Percentiles rank a stretch among this genome's conserved stretches.
Evolutionary conservation across 2,113 vertebrate species (phyloP).

Genomic region (Catharus bicknelli): DNA sequence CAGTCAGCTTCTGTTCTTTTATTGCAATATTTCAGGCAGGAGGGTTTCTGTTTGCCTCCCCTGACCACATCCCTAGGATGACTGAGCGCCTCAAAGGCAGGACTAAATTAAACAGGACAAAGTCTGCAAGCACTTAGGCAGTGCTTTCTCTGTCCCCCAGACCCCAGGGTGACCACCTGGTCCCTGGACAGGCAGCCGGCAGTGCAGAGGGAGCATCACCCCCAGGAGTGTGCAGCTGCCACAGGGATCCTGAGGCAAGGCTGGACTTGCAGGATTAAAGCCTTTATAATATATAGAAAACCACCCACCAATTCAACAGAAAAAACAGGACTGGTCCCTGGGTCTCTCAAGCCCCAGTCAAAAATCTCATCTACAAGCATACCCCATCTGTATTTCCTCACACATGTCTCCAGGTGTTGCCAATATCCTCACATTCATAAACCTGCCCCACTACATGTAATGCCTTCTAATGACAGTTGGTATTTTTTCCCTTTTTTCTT

Average conservation of each 20-base stretch:
- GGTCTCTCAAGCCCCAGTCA: background rate
- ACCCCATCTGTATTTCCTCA: background rate
- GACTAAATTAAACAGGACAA: background rate
- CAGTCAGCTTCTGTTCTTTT: background rate
- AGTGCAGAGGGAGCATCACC: background rate
- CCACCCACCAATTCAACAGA: background rate
- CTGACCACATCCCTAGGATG: background rate
- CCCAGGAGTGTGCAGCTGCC: rapidly evolving
- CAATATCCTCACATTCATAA: background rate
- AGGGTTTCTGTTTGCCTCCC: background rate
- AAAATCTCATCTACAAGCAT: background rate
- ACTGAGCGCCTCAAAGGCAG: background rate
- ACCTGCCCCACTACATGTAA: background rate
- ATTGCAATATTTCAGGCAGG: background rate
- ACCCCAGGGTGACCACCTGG: background rate
- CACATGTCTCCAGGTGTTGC: background rate
- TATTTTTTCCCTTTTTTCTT: background rate
- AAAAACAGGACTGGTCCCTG: background rate
- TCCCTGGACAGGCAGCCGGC: background rate
- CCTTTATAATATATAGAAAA: background rate
- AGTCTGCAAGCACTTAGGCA: rapidly evolving
- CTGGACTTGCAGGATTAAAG: background rate
- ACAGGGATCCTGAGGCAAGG: background rate
- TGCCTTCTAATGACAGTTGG: background rate
- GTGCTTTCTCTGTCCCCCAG: background rate